A percentile compares a stretch with the other conserved stretches of the same genome.
phyloP scores from a whole-genome alignment of 2,888 invertebrate species.

The Acronicta psi region DNA sequence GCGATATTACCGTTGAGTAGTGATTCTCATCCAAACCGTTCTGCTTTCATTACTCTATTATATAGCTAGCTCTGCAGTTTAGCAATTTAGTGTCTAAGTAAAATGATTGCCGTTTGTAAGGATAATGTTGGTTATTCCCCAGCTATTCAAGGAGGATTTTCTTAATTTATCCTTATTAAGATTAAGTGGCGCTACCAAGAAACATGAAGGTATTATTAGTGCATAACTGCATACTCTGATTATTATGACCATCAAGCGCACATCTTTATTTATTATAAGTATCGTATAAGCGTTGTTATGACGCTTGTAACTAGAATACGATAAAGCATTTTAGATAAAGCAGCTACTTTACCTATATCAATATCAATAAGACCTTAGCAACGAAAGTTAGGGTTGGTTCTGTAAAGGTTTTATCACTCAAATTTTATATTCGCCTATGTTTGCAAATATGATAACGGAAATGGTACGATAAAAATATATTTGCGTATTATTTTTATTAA shows the following conservation, averaged over 20 bases:
- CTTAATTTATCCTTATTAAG: constrained; percentile 35
- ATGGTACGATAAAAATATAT: constrained; percentile 18
- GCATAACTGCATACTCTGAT: constrained; percentile 6
- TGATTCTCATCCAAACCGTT: constrained; percentile 17
- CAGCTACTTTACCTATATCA: background rate
- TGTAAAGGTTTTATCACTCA: constrained; percentile 24
- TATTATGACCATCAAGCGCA: constrained; percentile 1
- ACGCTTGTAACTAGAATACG: background rate
- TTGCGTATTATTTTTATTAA: constrained; percentile 25
- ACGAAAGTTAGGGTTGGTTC: constrained; percentile 3
- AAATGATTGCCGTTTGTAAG: constrained; percentile 21
- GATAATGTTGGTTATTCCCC: constrained; percentile 31
- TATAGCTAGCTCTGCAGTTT: constrained; percentile 29
- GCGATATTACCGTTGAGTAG: constrained; percentile 12
- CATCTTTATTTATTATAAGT: constrained; percentile 17
- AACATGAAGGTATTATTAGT: constrained; percentile 20
- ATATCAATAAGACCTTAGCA: constrained; percentile 1
- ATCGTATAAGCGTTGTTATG: constrained; percentile 8
- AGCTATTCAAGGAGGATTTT: constrained; percentile 8
- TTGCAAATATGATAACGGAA: constrained; percentile 18
- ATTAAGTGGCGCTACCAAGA: constrained; percentile 25
- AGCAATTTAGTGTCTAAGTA: constrained; percentile 38
- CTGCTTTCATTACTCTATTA: constrained; percentile 33
- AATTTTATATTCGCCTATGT: constrained; percentile 6
- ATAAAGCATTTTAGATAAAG: constrained; percentile 30